These are phyloP conservation scores for Pseudomugil tenellus DNA, from an alignment of 2,797 vertebrate genomes.

Conservation along the genomic window DNA sequence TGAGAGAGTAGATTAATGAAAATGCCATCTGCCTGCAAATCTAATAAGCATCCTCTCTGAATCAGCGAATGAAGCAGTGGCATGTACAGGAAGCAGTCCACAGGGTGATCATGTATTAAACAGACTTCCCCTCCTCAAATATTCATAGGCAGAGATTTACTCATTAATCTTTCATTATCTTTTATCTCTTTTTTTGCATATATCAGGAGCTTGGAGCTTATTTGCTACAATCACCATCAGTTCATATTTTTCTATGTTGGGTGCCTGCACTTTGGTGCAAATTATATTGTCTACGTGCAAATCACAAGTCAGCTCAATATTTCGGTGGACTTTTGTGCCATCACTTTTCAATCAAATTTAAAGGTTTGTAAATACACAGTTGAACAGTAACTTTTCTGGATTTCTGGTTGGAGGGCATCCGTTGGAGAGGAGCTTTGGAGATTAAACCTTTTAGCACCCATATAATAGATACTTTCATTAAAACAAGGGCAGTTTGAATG, in stretches of 20 bases:
- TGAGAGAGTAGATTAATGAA: slow-evolving; percentile 71
- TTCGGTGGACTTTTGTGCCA: slow-evolving; percentile 27
- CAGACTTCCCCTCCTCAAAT: slow-evolving; percentile 81
- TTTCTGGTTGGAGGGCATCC: slow-evolving; percentile 33
- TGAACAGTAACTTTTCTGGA: slow-evolving; percentile 21
- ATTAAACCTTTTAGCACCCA: no score
- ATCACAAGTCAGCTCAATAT: slow-evolving; percentile 35
- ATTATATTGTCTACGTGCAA: slow-evolving; percentile 24
- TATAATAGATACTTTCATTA: no score
- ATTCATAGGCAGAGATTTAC: slow-evolving; percentile 82
- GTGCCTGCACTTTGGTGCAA: not conserved
- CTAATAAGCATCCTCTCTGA: slow-evolving; percentile 70
- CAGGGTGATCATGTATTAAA: slow-evolving; percentile 81
- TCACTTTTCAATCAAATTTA: slow-evolving; percentile 16
- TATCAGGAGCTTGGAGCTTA: slow-evolving; percentile 53
- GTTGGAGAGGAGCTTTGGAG: slow-evolving; percentile 37
- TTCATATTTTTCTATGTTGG: slow-evolving; percentile 25
- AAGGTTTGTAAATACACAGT: slow-evolving; percentile 29
- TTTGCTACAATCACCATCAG: slow-evolving; percentile 55
- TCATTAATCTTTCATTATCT: slow-evolving; percentile 85
- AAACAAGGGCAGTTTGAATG: no score
- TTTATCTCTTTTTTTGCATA: slow-evolving; percentile 77
- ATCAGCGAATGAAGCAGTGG: slow-evolving; percentile 54
- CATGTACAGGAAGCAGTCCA: slow-evolving; percentile 76
- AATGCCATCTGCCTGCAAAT: slow-evolving; percentile 73